Conservation (phyloP, 2,113 vertebrate species). For the Thermophis baileyi region DNA sequence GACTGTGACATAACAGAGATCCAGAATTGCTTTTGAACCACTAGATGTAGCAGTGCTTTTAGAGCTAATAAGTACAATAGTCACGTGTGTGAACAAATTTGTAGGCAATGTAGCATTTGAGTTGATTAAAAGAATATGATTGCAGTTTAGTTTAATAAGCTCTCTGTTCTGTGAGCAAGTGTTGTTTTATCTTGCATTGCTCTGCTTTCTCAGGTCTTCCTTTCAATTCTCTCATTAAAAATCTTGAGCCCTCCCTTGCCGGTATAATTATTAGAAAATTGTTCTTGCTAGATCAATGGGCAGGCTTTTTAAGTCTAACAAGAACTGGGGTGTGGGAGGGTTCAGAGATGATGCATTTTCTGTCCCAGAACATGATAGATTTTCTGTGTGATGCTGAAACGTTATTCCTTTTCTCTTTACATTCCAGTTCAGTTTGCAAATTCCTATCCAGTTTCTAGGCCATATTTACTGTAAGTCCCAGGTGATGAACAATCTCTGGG, state of each 20-base stretch:
- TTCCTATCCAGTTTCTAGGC: neutral
- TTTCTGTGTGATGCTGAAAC: conserved; percentile 42
- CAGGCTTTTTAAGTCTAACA: conserved; percentile 54
- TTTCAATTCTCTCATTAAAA: conserved; percentile 11
- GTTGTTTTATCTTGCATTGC: conserved; percentile 13
- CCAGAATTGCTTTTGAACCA: neutral
- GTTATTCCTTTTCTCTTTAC: conserved; percentile 34
- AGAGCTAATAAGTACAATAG: neutral
- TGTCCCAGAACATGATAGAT: conserved; percentile 35
- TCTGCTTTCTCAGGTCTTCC: conserved; percentile 5
- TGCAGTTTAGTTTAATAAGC: neutral
- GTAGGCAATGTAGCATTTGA: neutral
- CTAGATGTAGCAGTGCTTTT: neutral
- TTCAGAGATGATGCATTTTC: conserved; percentile 62
- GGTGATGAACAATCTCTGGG: conserved; percentile 12
- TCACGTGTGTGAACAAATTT: neutral
- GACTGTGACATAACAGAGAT: neutral
- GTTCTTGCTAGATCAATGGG: conserved; percentile 54
- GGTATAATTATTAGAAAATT: conserved; percentile 57
- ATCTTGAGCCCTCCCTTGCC: conserved; percentile 15
- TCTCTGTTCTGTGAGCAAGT: neutral
- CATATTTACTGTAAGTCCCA: conserved; percentile 12
- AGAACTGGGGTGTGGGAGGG: conserved; percentile 31
- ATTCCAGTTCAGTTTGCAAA: conserved; percentile 28
- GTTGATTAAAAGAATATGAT: neutral